phyloP scores from a whole-genome alignment of 2,113 vertebrate genomes.

The Setophaga coronata region DNA sequence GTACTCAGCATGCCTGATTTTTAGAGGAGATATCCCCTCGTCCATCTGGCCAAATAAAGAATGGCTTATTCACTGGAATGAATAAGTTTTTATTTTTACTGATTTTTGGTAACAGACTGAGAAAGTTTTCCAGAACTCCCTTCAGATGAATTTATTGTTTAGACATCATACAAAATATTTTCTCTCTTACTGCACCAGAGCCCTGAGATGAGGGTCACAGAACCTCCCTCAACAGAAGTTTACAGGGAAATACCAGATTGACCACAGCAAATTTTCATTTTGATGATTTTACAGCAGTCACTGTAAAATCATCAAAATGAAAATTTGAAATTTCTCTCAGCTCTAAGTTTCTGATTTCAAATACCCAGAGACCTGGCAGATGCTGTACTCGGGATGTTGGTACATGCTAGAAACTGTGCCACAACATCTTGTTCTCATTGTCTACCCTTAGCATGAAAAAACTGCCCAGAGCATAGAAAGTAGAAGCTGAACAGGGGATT shows the following conservation, averaged over 20 bases:
- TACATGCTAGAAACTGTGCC: not conserved
- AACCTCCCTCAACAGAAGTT: not conserved
- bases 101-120: not conserved
- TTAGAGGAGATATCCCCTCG: accelerated
- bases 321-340: not conserved
- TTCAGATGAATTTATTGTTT: not conserved
- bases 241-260: not conserved
- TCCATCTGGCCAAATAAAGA: not conserved
- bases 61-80: accelerated
- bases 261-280: too few relatives aligned
- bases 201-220: not conserved
- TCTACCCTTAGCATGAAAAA: not conserved
- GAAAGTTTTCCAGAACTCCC: not conserved
- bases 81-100: not conserved
- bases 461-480: not conserved
- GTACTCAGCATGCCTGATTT: not conserved
- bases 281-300: too few relatives aligned
- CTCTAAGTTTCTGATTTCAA: not conserved
- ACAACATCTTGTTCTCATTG: not conserved
- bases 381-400: not conserved
- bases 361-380: not conserved
- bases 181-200: not conserved
- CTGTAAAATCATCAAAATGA: not conserved
- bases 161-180: not conserved
- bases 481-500: not conserved